phyloP scores from a whole-genome alignment of 2,113 vertebrate genomes.

The Lethenteron reissneri region DNA sequence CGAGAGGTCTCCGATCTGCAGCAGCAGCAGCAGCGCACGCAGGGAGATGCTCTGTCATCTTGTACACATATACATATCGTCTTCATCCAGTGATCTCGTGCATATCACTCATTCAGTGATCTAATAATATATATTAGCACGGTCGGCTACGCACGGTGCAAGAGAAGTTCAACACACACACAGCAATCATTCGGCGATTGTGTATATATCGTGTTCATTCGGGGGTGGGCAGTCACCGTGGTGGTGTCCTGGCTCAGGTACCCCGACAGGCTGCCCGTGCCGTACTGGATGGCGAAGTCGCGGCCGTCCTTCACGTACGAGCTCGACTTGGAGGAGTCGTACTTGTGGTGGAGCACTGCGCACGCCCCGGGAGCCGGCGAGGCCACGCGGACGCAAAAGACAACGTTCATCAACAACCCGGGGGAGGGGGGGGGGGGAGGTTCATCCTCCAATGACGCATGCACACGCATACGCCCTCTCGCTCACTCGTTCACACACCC shows the following conservation, averaged over 20 bases:
- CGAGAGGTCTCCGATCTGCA: slow-evolving; percentile 24
- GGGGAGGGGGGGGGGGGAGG: no score
- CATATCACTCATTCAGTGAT: no score
- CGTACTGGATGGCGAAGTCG: slow-evolving; percentile 57
- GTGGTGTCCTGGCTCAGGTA: slow-evolving; percentile 57
- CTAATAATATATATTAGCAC: no score
- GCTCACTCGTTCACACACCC: neutral
- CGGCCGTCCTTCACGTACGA: slow-evolving; percentile 63
- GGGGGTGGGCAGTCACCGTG: slow-evolving; percentile 19
- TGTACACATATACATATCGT: no score
- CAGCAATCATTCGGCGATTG: no score
- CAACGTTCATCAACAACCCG: neutral
- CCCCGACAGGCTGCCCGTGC: slow-evolving; percentile 64
- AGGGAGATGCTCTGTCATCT: neutral
- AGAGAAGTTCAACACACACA: no score
- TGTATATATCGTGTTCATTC: no score
- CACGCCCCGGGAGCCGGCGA: slow-evolving; percentile 8
- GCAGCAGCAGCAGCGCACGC: neutral
- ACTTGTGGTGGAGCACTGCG: slow-evolving; percentile 64
- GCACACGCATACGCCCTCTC: neutral
- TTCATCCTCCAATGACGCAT: neutral
- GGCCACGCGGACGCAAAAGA: neutral
- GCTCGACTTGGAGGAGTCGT: slow-evolving; percentile 49
- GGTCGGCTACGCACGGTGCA: no score
- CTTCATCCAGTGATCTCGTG: no score